phyloP scores from a whole-genome alignment of 1,140 invertebrate species.

The Macrocentrus cingulum region DNA sequence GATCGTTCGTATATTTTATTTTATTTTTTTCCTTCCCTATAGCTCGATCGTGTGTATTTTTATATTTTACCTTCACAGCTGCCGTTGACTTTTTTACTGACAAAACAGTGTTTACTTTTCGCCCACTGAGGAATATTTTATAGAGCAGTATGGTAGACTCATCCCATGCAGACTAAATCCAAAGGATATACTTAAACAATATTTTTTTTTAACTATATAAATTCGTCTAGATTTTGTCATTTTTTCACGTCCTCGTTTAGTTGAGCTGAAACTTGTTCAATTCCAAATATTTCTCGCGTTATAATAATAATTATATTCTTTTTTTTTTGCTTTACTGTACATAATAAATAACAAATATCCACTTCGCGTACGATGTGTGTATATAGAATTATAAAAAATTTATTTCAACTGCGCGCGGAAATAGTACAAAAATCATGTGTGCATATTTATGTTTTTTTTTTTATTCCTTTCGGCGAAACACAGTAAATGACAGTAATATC shows the following conservation, averaged over 20 bases:
- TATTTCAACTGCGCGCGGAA: background rate
- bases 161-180: background rate
- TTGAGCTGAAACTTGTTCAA: conserved; percentile 60
- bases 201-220: background rate
- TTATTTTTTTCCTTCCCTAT: conserved; percentile 24
- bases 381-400: background rate
- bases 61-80: background rate
- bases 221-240: conserved; percentile 1
- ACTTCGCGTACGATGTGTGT: background rate
- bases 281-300: conserved; percentile 35
- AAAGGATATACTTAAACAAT: background rate
- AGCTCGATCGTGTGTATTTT: background rate
- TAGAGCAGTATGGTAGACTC: background rate
- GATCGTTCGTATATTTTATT: conserved; percentile 47
- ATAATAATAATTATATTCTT: background rate
- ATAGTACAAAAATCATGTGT: background rate
- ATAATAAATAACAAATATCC: conserved; percentile 12
- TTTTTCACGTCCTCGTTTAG: conserved; percentile 33
- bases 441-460: background rate
- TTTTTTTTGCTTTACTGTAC: conserved; percentile 13
- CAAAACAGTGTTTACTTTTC: conserved; percentile 16
- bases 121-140: background rate
- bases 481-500: background rate
- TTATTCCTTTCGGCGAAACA: background rate
- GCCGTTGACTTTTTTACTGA: background rate